Conservation (phyloP, 2,888 invertebrate genomes). For the Stegana nigrithorax region DNA sequence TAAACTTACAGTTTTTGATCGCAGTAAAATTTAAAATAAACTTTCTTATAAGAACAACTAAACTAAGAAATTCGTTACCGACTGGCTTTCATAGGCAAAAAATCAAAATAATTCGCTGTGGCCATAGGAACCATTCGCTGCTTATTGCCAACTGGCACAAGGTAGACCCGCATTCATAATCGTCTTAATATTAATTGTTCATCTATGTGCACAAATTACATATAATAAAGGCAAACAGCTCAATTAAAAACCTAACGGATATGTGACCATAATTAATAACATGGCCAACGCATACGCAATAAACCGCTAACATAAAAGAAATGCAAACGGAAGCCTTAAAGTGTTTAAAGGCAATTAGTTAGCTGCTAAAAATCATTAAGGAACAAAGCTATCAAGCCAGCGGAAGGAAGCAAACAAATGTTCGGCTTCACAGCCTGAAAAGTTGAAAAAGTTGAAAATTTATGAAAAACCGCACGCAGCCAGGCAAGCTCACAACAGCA, state of each 20-base stretch:
- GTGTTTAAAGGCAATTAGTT: constrained; percentile 58
- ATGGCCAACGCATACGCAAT: too few relatives aligned
- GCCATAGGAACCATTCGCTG: too few relatives aligned
- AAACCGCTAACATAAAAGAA: constrained; percentile 4
- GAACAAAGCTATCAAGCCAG: background rate
- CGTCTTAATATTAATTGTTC: too few relatives aligned
- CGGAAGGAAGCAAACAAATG: constrained; percentile 5
- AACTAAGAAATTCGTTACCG: too few relatives aligned
- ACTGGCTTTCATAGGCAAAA: too few relatives aligned
- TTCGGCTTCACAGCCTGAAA: constrained; percentile 19
- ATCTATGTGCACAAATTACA: background rate
- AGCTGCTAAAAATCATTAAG: too few relatives aligned
- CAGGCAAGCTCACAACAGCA: background rate
- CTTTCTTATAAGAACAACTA: too few relatives aligned
- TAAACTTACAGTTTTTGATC: too few relatives aligned
- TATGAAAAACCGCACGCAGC: constrained; percentile 48
- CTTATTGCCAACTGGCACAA: too few relatives aligned
- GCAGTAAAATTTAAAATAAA: too few relatives aligned
- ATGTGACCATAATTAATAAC: constrained; percentile 33
- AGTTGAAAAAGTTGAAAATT: constrained; percentile 52
- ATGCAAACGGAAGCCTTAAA: constrained; percentile 45
- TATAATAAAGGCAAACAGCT: constrained; percentile 43
- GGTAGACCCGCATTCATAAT: too few relatives aligned
- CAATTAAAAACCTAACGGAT: constrained; percentile 56
- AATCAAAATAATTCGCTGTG: too few relatives aligned